Conservation (phyloP, 2,113 vertebrate species). For the Willisornis vidua region DNA sequence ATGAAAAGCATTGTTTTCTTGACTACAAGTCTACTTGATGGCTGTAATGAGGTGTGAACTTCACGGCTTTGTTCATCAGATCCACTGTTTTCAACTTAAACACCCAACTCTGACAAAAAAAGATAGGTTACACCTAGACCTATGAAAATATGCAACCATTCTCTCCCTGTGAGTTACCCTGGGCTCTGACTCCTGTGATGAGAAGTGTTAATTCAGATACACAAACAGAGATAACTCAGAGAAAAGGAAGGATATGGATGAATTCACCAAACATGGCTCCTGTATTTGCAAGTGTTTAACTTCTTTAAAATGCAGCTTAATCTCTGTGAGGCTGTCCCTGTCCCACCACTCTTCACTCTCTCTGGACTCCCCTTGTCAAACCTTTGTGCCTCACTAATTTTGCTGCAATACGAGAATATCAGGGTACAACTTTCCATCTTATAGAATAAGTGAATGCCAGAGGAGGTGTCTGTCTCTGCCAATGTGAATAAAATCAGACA, state of each 20-base stretch:
- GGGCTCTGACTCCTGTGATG: neutral
- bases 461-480: neutral
- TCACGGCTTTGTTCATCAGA: neutral
- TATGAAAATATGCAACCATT: neutral
- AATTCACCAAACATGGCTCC: neutral
- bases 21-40: neutral
- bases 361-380: neutral
- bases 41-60: neutral
- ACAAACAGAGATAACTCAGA: neutral
- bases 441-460: neutral
- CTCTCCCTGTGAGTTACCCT: neutral
- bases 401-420: neutral
- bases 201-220: neutral
- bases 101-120: neutral
- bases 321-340: neutral
- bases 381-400: neutral
- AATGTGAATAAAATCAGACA: neutral
- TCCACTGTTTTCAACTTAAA: neutral
- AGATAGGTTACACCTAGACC: neutral
- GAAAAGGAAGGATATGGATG: neutral
- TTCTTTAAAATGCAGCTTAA: neutral
- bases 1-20: neutral
- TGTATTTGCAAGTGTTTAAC: neutral
- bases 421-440: neutral
- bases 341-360: neutral